Conservation (phyloP, 2,888 invertebrate genomes). For the Beris chalybata region DNA sequence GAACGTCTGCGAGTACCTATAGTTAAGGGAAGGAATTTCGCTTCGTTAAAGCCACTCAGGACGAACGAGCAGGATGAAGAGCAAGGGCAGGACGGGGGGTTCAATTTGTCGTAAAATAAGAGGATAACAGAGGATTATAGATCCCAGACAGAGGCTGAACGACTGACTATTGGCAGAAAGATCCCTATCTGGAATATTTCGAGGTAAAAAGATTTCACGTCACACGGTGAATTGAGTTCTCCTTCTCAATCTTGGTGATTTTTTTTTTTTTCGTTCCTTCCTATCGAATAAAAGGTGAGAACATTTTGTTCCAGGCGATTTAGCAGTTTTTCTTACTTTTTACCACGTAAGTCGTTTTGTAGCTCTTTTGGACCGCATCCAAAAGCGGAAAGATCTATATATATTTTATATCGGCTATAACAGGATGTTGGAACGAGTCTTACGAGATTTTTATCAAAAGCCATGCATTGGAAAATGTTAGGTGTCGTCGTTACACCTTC, state of each 20-base stretch:
- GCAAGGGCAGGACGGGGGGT: slow-evolving; percentile 10
- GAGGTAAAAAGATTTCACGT: slow-evolving; percentile 19
- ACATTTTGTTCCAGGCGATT: slow-evolving; percentile 22
- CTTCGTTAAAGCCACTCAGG: slow-evolving; percentile 18
- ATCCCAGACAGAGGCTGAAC: slow-evolving; percentile 17
- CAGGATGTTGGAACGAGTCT: neutral
- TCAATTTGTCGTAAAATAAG: slow-evolving; percentile 30
- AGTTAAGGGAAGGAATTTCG: slow-evolving; percentile 1
- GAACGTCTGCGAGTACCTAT: neutral
- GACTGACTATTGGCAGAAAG: slow-evolving; percentile 25
- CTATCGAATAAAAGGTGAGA: slow-evolving; percentile 16
- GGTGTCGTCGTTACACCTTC: neutral
- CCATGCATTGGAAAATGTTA: slow-evolving; percentile 1
- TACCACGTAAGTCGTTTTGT: slow-evolving; percentile 16
- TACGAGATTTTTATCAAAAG: neutral
- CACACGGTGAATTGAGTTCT: slow-evolving; percentile 23
- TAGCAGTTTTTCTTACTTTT: slow-evolving; percentile 24
- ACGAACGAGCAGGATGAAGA: neutral
- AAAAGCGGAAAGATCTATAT: slow-evolving; percentile 13
- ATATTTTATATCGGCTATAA: slow-evolving; percentile 3
- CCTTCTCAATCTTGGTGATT: neutral
- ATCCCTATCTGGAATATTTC: slow-evolving; percentile 17
- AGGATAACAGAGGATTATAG: slow-evolving; percentile 28
- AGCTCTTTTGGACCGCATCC: slow-evolving; percentile 20
- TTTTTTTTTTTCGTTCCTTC: neutral